Base-by-base conservation (phyloP, 2,888 invertebrate genomes). In the Rosalia funebris region DNA sequence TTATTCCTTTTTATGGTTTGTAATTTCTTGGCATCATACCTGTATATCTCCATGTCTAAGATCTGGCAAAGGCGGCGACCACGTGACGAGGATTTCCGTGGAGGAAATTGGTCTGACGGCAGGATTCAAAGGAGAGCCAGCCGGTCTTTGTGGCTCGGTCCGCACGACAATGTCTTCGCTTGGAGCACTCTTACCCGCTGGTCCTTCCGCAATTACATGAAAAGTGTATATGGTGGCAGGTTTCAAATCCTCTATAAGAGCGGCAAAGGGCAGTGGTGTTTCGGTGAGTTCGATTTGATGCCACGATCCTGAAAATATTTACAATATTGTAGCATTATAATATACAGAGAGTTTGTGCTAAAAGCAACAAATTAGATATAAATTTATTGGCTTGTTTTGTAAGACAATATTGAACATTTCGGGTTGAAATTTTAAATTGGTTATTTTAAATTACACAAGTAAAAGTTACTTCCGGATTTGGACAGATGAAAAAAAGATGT, bases 191-290 rank as follows among this genome's bases (percentile, higher is more conserved):
- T 86, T 85, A 0, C 91, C 91, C 0, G 89, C 89, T 2, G 89
- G 88, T 2, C 91, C 91, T 77, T 90, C 90, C 0, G 91, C 91
- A 52, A 90, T 84, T 2, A 92, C 87, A 19, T 91, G 83, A 69
- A 92, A 86, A 5, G 86, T 82, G 75, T 92, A 92, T 61, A 84
- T 84, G 0, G 90, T 90, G 0, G 90, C 90, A 3, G 90, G 90
- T 74, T 89, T 89, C 1, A 90, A 79, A 72, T 89, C 88, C 75
- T 89, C 89, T 60, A 90, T 85, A 5, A 89, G 75, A 0, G 88
- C 86, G 11, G 87, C 87, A 69, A 86, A 87, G 10, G 85, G 86
- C 20, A 85, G 74, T 3, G 89, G 87, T n/a, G 86, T 85, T 50
- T 89, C 88, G 31, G 84, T 84, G 17, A 89, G 81, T 71, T 89